Conservation (phyloP, 2,113 vertebrate genomes). For the Catharus minimus region DNA sequence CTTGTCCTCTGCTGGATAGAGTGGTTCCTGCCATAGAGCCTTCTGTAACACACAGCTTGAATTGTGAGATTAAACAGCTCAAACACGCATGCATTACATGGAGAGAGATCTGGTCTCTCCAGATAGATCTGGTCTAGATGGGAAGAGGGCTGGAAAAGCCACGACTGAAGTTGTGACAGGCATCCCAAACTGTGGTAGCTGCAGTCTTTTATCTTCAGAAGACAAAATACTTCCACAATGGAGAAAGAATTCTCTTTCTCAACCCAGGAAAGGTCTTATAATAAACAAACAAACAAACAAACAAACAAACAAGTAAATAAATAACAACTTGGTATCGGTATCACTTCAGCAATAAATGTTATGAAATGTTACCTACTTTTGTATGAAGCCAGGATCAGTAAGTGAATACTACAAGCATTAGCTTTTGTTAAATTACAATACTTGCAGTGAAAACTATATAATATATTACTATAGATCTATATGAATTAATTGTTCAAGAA, state of each 20-base stretch:
- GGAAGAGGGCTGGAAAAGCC: background rate
- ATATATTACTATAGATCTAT: background rate
- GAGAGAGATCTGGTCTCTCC: background rate
- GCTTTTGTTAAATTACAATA: background rate
- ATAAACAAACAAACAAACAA: rapidly evolving
- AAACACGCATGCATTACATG: background rate
- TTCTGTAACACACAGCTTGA: background rate
- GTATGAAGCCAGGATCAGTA: background rate
- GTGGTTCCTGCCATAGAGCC: background rate
- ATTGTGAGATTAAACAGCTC: background rate
- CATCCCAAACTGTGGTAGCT: background rate
- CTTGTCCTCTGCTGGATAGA: rapidly evolving
- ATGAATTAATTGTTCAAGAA: background rate
- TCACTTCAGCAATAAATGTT: background rate
- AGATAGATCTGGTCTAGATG: background rate
- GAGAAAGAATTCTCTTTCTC: background rate
- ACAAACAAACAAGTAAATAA: rapidly evolving
- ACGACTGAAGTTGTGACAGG: background rate
- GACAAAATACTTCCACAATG: background rate
- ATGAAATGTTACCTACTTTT: background rate
- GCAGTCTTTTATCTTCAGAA: background rate
- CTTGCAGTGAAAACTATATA: background rate
- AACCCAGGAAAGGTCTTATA: background rate
- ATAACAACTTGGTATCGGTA: background rate
- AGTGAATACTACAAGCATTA: background rate